Evolutionary conservation across 2,797 vertebrate genomes (phyloP).

Genomic region (Tauraco hartlaubi): DNA sequence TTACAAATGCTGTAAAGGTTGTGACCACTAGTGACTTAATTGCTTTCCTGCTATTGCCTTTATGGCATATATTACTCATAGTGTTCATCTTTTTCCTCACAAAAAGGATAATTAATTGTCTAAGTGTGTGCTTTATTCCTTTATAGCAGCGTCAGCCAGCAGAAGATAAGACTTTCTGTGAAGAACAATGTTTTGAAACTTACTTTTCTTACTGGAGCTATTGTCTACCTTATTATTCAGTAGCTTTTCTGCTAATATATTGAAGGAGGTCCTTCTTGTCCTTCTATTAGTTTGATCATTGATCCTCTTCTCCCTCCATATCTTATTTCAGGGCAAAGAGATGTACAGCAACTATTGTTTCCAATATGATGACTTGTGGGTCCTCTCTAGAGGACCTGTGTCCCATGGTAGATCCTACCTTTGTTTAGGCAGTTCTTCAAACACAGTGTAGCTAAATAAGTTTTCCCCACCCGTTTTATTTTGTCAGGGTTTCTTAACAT

Average conservation of each 20-base stretch:
- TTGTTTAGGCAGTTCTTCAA: not conserved
- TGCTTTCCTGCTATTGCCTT: not conserved
- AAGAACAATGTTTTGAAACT: not conserved
- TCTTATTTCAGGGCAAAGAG: not conserved
- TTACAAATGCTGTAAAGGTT: not conserved
- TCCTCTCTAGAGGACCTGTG: not conserved
- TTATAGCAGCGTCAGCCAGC: not conserved
- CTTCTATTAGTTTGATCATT: not conserved
- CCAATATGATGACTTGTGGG: not conserved
- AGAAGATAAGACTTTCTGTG: not conserved
- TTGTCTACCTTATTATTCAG: not conserved
- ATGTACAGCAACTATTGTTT: not conserved
- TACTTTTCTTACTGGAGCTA: not conserved
- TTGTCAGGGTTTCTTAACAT: not conserved
- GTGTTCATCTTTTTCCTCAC: not conserved
- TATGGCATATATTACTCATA: not conserved
- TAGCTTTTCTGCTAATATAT: not conserved
- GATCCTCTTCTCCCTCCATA: not conserved
- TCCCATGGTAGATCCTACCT: not conserved
- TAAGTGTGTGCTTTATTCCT: not conserved
- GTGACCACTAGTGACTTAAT: not conserved
- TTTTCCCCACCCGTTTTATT: not conserved
- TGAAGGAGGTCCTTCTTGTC: not conserved
- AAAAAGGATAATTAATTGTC: conserved; percentile 8
- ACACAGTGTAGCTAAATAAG: not conserved